Evolutionary conservation across 2,888 invertebrate genomes (phyloP), one percentile per base, ranked within the genome.

Genomic region (Campoplex nolae): DNA sequence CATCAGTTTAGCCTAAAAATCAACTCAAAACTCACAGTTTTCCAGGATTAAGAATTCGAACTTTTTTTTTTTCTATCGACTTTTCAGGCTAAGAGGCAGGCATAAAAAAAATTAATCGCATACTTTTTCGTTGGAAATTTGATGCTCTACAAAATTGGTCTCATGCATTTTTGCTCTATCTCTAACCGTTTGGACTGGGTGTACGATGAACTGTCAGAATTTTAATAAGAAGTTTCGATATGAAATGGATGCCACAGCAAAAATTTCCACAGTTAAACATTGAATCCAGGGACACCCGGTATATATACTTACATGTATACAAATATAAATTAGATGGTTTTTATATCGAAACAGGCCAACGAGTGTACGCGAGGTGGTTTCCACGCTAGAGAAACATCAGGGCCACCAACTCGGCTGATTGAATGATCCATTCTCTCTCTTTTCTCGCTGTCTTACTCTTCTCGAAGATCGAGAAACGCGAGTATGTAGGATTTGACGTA

Each of bases 311-410:
- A 38, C 38, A 32, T 6, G 32, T 62, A 32, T 62, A 32, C 16
- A 32, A 62, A 62, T 62, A 62, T 32, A 13, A 62, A 62, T 62
- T 62, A 62, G 62, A 62, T 62, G 62, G 62, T 67, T 71, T 45
- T 45, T 56, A 38, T 54, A 84, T 70, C 78, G 82, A 83, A 84
- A 82, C 79, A 79, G 79, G 85, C 82, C 62, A 78, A 84, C 68
- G 42, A 62, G 32, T 45, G 68, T 68, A 68, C 74, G 51, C 65
- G 70, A 65, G 35, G 76, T 38, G 82, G 80, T 86, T 82, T 90
- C 88, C 89, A 90, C 88, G 89, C 84, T 83, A 62, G 79, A 85
- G 85, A 88, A 89, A 89, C 90, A 91, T 91, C 91, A 90, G 90
- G 90, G 90, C 89, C 90, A 91, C 85, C 88, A 81, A 80, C 87